Percentiles rank a stretch among this genome's conserved stretches.
Conservation (phyloP, 2,113 vertebrate genomes). For the Balaeniceps rex region DNA sequence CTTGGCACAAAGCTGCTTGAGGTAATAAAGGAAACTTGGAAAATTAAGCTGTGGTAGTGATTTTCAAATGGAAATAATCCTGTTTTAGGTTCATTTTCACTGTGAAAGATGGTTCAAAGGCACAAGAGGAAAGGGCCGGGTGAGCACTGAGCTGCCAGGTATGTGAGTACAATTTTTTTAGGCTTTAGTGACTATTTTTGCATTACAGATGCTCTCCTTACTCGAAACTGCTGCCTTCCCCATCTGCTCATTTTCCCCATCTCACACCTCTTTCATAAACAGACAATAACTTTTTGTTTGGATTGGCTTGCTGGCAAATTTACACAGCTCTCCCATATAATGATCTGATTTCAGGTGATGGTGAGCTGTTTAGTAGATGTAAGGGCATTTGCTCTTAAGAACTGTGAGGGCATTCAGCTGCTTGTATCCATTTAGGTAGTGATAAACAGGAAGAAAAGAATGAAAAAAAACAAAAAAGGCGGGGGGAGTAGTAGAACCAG, state of each 20-base stretch:
- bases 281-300: background rate
- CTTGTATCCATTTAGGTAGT: background rate
- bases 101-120: background rate
- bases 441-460: background rate
- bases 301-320: background rate
- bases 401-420: background rate
- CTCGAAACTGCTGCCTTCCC: background rate
- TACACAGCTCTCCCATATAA: background rate
- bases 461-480: too few species aligned
- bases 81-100: background rate
- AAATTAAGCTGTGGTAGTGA: background rate
- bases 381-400: background rate
- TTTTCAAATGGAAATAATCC: background rate
- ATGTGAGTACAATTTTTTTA: background rate
- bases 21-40: background rate
- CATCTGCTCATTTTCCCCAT: background rate
- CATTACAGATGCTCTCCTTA: background rate
- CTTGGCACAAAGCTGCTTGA: background rate
- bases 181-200: background rate
- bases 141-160: background rate
- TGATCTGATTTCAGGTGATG: background rate
- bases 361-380: background rate
- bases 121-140: background rate
- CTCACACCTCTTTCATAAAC: background rate
- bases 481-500: background rate